These are phyloP conservation scores for Amaurobius ferox DNA, from an alignment of 2,888 invertebrate species.

Conservation along the genomic window DNA sequence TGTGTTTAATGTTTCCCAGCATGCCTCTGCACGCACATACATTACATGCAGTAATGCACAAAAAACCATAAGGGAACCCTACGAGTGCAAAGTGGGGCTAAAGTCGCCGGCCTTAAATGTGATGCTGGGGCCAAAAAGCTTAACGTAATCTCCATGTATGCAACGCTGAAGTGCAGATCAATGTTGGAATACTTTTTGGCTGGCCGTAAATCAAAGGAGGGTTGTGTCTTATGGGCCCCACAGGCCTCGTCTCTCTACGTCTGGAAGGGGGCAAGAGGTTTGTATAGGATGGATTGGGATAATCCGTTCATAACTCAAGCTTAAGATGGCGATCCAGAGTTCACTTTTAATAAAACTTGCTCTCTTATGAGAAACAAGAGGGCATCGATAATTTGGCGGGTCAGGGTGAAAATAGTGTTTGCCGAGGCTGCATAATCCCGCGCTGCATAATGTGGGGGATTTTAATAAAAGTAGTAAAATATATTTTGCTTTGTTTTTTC, in stretches of 20 bases:
- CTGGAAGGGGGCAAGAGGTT: slow-evolving; percentile 26
- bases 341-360: slow-evolving; percentile 62
- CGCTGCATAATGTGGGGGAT: no score
- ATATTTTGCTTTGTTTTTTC: no score
- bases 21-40: slow-evolving; percentile 31
- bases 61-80: slow-evolving; percentile 39
- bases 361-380: neutral
- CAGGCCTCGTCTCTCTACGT: slow-evolving; percentile 53
- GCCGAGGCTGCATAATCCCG: no score
- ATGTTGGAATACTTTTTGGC: slow-evolving; percentile 29
- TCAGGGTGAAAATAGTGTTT: no score
- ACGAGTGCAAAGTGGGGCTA: slow-evolving; percentile 58
- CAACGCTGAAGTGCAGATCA: slow-evolving; percentile 49
- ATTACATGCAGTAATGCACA: neutral
- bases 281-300: slow-evolving; percentile 45
- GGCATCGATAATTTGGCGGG: neutral
- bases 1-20: slow-evolving; percentile 62
- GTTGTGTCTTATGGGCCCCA: slow-evolving; percentile 63
- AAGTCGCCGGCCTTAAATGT: slow-evolving; percentile 55
- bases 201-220: slow-evolving; percentile 55
- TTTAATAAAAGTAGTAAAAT: no score
- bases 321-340: slow-evolving; percentile 42
- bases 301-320: slow-evolving; percentile 71
- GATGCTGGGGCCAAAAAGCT: slow-evolving; percentile 60
- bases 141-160: slow-evolving; percentile 68